Base-by-base conservation (phyloP, 2,888 invertebrate genomes). In the Bimastos eiseni region DNA sequence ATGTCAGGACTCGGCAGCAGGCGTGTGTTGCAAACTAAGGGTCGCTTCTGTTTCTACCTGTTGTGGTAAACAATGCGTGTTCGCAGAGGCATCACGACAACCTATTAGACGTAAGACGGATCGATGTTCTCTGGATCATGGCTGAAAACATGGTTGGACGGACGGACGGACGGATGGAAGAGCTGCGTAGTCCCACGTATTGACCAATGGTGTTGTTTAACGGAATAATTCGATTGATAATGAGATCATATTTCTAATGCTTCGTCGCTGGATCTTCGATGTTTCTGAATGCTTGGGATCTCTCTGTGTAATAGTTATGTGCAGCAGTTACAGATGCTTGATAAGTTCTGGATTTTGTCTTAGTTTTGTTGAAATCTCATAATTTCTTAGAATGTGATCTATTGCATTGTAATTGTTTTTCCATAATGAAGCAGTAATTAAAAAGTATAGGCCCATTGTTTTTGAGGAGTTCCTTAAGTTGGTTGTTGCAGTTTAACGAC, bases 71-170 rank as follows among this genome's bases (percentile, higher is more conserved):
- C 70, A 70, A n/a, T 70, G 70, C n/a, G 70, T 70, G 70, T n/a
- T 70, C n/a, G 70, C n/a, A 0, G n/a, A n/a, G n/a, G 70, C n/a
- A 70, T 70, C 70, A n/a, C 5, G 30, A n/a, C 11, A 70, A n/a
- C n/a, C n/a, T n/a, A n/a, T n/a, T 70, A 70, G 70, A n/a, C n/a
- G 70, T 70, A 70, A 70, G 70, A 70, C n/a, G n/a, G n/a, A 70
- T 70, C 70, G n/a, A 70, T 70, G 70, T 11, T 70, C 70, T n/a
- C 30, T n/a, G 6, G 70, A 70, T 70, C 70, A n/a, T n/a, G n/a
- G 70, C 8, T 70, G 8, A n/a, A n/a, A 70, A 70, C 13, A 49
- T 6, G 49, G 49, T 21, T 49, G 49, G 49, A 49, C 49, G 70
- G 70, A 70, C 70, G 70, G 70, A 70, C 13, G 70, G 70, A 70